Evolutionary conservation across 2,888 invertebrate genomes (phyloP).

Genomic region (Cetonia aurata): DNA sequence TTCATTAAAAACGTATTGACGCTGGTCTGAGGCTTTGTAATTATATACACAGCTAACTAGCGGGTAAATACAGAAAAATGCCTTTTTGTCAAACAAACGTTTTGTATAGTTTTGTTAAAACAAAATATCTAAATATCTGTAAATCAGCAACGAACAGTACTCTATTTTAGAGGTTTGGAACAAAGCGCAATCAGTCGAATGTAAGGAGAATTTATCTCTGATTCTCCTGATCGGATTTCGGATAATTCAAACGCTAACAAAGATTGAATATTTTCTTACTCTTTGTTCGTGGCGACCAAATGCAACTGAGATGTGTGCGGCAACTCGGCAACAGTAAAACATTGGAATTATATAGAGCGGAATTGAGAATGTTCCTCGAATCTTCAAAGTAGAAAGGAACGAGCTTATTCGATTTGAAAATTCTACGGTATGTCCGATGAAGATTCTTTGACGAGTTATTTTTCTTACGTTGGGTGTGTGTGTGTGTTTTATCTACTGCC

Average conservation of each 20-base stretch:
- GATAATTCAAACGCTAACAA: conserved; percentile 46
- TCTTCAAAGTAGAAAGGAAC: conserved; percentile 40
- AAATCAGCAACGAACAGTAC: conserved; percentile 8
- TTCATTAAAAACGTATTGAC: too few species aligned
- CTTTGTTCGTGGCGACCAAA: conserved; percentile 18
- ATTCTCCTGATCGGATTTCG: conserved; percentile 35
- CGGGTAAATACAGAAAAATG: not conserved
- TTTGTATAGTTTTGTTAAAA: not conserved
- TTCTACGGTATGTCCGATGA: conserved; percentile 43
- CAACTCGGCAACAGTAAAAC: conserved; percentile 21
- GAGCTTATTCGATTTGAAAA: conserved; percentile 43
- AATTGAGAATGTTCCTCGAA: conserved; percentile 32
- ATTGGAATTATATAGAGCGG: conserved; percentile 36
- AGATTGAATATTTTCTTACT: conserved; percentile 44
- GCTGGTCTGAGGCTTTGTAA: not conserved
- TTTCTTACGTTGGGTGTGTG: conserved; percentile 32
- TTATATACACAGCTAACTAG: not conserved
- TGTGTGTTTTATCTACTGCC: conserved; percentile 26
- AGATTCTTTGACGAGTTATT: conserved; percentile 45
- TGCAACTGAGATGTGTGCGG: conserved; percentile 32
- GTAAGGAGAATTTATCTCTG: conserved; percentile 40
- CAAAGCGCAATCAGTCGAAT: conserved; percentile 34
- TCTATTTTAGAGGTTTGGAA: conserved; percentile 23
- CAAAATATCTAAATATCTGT: not conserved
- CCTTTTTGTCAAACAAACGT: not conserved